These are phyloP conservation scores for Montipora foliosa DNA, from an alignment of 64 coral and sea anemone species.

Conservation along the genomic window DNA sequence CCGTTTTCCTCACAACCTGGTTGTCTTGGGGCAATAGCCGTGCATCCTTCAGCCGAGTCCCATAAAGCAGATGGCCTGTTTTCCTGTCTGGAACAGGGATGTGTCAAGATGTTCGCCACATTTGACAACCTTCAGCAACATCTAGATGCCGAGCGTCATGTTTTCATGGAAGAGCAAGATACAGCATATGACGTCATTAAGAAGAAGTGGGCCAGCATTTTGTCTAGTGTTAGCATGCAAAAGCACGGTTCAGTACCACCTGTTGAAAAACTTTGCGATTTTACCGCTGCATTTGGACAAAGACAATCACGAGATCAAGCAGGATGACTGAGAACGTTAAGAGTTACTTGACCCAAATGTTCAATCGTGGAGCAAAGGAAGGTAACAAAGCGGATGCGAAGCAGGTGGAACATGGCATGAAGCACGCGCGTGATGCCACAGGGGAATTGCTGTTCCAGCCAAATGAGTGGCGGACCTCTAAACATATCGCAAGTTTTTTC, in stretches of 20 bases:
- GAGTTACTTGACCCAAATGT: not conserved
- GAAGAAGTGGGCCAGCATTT: not conserved
- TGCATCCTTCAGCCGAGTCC: not conserved
- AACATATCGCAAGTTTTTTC: not conserved
- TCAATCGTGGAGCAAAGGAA: not conserved
- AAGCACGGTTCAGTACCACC: not conserved
- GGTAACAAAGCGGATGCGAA: not conserved
- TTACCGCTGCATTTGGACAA: not conserved
- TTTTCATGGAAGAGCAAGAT: conserved; percentile 1
- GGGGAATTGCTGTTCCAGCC: not conserved
- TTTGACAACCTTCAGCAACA: not conserved
- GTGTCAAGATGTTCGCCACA: not conserved
- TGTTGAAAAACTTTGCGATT: not conserved
- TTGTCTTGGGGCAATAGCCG: not conserved
- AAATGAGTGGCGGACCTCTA: not conserved
- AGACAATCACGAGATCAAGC: not conserved
- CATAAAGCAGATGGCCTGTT: not conserved
- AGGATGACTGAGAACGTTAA: not conserved
- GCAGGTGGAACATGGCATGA: not conserved
- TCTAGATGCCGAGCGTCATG: not conserved
- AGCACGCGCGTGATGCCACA: not conserved
- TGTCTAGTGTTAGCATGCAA: not conserved
- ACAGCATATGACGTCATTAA: not conserved
- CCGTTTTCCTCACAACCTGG: not conserved
- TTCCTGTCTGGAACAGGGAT: not conserved